Base-by-base conservation (phyloP, 2,888 invertebrate genomes). In the Ecliptopera silaceata region DNA sequence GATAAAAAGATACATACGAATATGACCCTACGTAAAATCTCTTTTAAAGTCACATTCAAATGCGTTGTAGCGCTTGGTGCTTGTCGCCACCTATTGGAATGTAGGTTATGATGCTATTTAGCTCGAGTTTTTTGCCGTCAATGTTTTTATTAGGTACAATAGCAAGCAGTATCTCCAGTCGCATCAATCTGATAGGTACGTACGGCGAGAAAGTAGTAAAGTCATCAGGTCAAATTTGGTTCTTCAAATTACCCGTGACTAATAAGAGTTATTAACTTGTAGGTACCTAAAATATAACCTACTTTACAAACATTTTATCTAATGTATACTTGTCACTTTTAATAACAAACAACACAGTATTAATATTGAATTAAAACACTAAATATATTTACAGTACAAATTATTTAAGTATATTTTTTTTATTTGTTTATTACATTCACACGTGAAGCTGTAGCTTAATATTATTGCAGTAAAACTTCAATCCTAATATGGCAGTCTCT, bases 21-120 rank as follows among this genome's bases (percentile, higher is more conserved):
- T 88, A 84, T 86, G 84, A 80, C 80, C 84, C 82, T 88, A 88
- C 82, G 72, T 76, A 68, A 70, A 77, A 71, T 82, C 76, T 76
- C 77, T 80, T 88, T 89, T 88, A 86, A 87, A 89, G 85, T 86
- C 86, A 90, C 83, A 86, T 85, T 87, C 82, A 79, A 77, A 70
- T 71, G 72, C 69, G 69, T 75, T 69, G 69, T 75, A 74, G 61
- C 68, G 72, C 68, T 78, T 70, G 79, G 77, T 79, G 79, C 78
- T 77, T 74, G 73, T 69, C 78, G 73, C 82, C 78, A 82, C 82
- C 80, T 73, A 79, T 75, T 75, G 85, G 88, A 86, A 91, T 90
- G 84, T 90, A 88, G 91, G 90, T 90, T 89, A 90, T 86, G 84
- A 89, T 88, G 88, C 84, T 90, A 91, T 84, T 87, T 86, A 82